phyloP scores from a whole-genome alignment of 1,140 invertebrate genomes.

The Anagrus nilaparvatae region DNA sequence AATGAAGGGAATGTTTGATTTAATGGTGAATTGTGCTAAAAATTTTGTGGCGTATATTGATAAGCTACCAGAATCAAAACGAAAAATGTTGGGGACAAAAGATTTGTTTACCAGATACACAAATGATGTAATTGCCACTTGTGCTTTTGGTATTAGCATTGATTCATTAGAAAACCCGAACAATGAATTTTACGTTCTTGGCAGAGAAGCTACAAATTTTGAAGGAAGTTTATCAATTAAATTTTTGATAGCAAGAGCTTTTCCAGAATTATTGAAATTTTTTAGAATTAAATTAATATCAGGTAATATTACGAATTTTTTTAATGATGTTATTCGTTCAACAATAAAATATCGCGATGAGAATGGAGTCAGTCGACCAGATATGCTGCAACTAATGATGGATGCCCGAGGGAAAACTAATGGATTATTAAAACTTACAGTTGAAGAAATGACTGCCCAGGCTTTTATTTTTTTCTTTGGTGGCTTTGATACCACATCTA shows the following conservation, averaged over 20 bases:
- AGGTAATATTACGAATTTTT: constrained; percentile 18
- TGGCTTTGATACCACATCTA: constrained; percentile 36
- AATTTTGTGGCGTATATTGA: constrained; percentile 23
- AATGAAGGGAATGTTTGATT: constrained; percentile 29
- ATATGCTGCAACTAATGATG: constrained; percentile 32
- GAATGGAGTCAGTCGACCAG: constrained; percentile 20
- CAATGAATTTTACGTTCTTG: constrained; percentile 13
- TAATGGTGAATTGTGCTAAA: constrained; percentile 24
- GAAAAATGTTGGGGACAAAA: constrained; percentile 19
- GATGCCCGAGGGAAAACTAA: constrained; percentile 18
- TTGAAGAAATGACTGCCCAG: constrained; percentile 21
- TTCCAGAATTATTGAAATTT: background rate
- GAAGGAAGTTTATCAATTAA: background rate
- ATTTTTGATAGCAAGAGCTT: background rate
- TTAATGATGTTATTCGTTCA: constrained; percentile 17
- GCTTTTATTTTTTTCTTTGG: constrained; percentile 33
- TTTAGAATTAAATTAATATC: background rate
- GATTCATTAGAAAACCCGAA: constrained; percentile 10
- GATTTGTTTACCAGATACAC: constrained; percentile 29
- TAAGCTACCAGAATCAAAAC: constrained; percentile 16
- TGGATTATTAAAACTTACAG: too few relatives aligned
- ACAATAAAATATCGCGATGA: constrained; percentile 19
- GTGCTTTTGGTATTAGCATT: constrained; percentile 12
- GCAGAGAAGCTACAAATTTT: constrained; percentile 6
- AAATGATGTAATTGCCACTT: constrained; percentile 29